Evolutionary conservation across 2,797 vertebrate genomes (phyloP), one percentile per base, ranked within the genome.

Genomic region (Halcyon smyrnensis): DNA sequence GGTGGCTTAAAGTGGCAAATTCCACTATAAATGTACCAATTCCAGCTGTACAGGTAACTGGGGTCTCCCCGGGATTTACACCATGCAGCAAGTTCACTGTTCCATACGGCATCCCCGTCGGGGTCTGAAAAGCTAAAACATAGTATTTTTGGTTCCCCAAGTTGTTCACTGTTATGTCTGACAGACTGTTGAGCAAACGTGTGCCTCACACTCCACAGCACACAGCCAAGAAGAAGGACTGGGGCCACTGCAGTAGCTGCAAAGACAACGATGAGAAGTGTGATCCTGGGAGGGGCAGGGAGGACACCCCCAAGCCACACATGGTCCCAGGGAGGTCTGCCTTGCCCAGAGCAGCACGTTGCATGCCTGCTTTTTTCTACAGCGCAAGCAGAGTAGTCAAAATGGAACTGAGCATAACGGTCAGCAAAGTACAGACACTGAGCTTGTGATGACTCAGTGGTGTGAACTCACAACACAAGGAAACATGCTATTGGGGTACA

Each of bases 21-120:
- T 99, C 99, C 98, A 99, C 98, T 95, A 99, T 99, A 97, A 99
- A 99, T 20, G 99, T 99, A 36, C 99, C 99, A 11, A 99, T 99
- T 7, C 99, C 99, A 25, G 99, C 99, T 0, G 99, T 99, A 87
- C 99, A 99, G 39, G 99, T 99, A 91, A 99, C 98, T 0, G 99
- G 98, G 8, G 99, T 99, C 96, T 99, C 99, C 2, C 98, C 98
- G 8, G 99, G 98, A 94, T 99, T 99, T 81, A 99, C 99, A 1
- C 99, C 99, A 0, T 94, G 98, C 96, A 99, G 98, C 57, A 99
- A 98, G 97, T 99, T 99, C 92, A 99, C 99, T 0, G 99, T 99
- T 25, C 99, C 99, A 82, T 99, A 99, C 0, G 99, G 99, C 99
- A 99, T 99, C 36, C 99, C 99, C 4, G 98, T 99, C 32, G 99